Percentiles rank a stretch among this genome's conserved stretches.
phyloP scores from a whole-genome alignment of 2,113 vertebrate genomes.

The Orientallactaga bullata region DNA sequence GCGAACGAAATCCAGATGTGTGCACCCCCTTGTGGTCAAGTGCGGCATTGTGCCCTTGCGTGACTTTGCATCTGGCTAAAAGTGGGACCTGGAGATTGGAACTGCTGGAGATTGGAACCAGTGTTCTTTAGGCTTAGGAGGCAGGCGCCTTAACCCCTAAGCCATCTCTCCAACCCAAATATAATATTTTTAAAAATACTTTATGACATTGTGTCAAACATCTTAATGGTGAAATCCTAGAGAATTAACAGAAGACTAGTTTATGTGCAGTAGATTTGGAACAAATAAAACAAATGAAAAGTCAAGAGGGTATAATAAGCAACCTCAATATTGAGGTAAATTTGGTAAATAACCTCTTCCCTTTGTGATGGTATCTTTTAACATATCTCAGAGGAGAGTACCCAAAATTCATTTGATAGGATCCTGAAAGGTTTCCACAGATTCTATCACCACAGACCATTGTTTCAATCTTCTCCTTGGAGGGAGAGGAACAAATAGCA shows the following conservation, averaged over 20 bases:
- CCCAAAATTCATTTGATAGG: slow-evolving; percentile 20
- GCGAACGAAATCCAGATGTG: too few relatives aligned
- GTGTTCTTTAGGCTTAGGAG: too few relatives aligned
- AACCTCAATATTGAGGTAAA: slow-evolving; percentile 66
- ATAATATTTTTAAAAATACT: too few relatives aligned
- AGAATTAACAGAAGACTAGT: slow-evolving; percentile 16
- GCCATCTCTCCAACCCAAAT: too few relatives aligned
- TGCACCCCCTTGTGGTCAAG: too few relatives aligned
- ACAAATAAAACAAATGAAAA: slow-evolving; percentile 36
- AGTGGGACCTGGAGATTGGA: too few relatives aligned
- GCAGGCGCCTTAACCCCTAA: too few relatives aligned
- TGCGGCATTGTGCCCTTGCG: too few relatives aligned
- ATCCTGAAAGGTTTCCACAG: slow-evolving; percentile 54
- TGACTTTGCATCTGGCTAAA: too few relatives aligned
- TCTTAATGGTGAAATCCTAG: slow-evolving; percentile 58
- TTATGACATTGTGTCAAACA: slow-evolving; percentile 4
- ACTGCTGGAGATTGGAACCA: too few relatives aligned
- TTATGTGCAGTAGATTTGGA: slow-evolving; percentile 11
- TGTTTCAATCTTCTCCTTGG: slow-evolving; percentile 48
- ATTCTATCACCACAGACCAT: slow-evolving; percentile 50
- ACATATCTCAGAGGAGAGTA: slow-evolving; percentile 24
- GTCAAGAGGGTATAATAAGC: slow-evolving; percentile 13
- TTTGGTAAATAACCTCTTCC: slow-evolving; percentile 35
- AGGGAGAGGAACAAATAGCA: slow-evolving; percentile 72
- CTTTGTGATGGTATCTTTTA: slow-evolving; percentile 42